Evolutionary conservation across 2,888 invertebrate genomes (phyloP).

Genomic region (Syritta pipiens): DNA sequence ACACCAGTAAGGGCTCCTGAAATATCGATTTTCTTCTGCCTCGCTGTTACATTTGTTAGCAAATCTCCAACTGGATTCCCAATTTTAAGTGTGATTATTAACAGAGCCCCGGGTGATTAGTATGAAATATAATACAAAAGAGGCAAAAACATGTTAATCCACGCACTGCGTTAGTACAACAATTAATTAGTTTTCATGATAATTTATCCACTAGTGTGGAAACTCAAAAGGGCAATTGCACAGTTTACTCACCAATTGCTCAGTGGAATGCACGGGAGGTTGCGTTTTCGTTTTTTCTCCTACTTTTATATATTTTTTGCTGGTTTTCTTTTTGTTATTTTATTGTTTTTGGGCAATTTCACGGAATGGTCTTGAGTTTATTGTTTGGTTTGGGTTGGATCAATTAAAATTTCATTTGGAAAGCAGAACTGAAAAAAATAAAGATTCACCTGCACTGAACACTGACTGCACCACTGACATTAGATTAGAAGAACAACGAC

Average conservation of each 20-base stretch:
- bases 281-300: neutral
- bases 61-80: conserved; percentile 9
- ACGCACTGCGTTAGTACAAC: conserved; percentile 48
- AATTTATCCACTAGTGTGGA: conserved; percentile 14
- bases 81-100: conserved; percentile 13
- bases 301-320: neutral
- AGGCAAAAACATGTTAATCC: conserved; percentile 49
- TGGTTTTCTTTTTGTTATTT: neutral
- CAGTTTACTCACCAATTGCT: conserved; percentile 52
- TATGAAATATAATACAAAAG: conserved; percentile 23
- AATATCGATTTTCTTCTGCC: conserved; percentile 45
- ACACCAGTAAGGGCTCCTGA: conserved; percentile 14
- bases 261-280: conserved; percentile 42
- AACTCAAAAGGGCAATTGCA: neutral
- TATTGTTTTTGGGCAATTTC: conserved; percentile 6
- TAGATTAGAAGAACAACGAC: conserved; percentile 53
- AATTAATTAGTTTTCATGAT: neutral
- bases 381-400: neutral
- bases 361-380: conserved; percentile 22
- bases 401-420: conserved; percentile 52
- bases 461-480: conserved; percentile 65
- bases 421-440: conserved; percentile 52
- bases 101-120: conserved; percentile 29
- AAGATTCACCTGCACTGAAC: conserved; percentile 61
- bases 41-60: neutral